Evolutionary conservation across 2,888 invertebrate genomes (phyloP).

Genomic region (Orthosia gracilis): DNA sequence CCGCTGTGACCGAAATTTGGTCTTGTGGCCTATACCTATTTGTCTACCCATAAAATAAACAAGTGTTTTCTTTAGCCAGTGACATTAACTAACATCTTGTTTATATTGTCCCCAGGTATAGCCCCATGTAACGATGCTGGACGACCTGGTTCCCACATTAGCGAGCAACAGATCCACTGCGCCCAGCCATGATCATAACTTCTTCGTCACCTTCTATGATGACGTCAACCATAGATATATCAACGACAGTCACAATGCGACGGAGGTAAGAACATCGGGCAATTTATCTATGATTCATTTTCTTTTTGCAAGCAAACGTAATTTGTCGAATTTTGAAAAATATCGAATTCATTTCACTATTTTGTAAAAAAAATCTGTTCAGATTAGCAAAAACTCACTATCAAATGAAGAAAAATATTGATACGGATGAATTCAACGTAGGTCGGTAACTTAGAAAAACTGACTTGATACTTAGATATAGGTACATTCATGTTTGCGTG

Average conservation of each 20-base stretch:
- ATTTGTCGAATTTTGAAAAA: not conserved
- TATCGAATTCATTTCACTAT: no score
- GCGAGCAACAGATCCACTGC: constrained; percentile 76
- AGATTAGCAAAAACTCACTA: no score
- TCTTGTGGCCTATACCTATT: no score
- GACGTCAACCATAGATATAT: constrained; percentile 74
- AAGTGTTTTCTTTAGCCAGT: not conserved
- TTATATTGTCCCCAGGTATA: constrained; percentile 39
- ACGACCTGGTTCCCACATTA: constrained; percentile 79
- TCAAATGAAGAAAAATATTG: no score
- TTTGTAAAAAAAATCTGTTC: no score
- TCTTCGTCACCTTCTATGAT: constrained; percentile 80
- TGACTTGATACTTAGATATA: no score
- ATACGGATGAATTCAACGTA: no score
- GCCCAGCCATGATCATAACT: constrained; percentile 71
- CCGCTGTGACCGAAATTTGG: no score
- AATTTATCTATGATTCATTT: not conserved
- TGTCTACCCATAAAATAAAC: not conserved
- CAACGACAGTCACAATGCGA: constrained; percentile 76
- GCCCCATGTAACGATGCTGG: constrained; percentile 81
- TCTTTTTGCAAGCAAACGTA: not conserved
- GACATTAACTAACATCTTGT: not conserved
- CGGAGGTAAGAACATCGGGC: constrained; percentile 75
- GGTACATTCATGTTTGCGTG: no score
- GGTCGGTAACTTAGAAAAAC: no score